These are phyloP conservation scores for Bufotes viridis DNA, from an alignment of 2,797 vertebrate genomes.

Conservation along the genomic window DNA sequence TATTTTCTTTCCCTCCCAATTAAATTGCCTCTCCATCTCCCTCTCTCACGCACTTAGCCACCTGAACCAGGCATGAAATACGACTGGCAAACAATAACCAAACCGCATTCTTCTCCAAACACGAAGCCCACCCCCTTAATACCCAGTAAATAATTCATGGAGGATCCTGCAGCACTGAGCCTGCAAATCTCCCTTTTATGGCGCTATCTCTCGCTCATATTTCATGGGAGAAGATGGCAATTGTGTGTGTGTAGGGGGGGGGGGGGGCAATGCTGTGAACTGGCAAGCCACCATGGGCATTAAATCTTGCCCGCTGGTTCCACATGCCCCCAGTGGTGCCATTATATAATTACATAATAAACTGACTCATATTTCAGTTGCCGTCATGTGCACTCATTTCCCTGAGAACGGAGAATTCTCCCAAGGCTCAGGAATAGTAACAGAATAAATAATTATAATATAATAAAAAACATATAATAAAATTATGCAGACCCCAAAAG, in stretches of 20 bases:
- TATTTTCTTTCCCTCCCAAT: background rate
- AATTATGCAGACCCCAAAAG: background rate
- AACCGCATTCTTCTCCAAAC: conserved; percentile 29
- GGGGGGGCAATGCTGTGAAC: background rate
- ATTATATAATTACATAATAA: conserved; percentile 52
- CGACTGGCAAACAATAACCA: conserved; percentile 38
- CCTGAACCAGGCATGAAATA: conserved; percentile 55
- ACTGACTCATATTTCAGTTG: conserved; percentile 1
- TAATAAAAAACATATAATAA: too few relatives aligned
- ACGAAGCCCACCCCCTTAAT: conserved; percentile 48
- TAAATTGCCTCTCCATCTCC: conserved; percentile 63
- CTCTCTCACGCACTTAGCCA: conserved; percentile 53
- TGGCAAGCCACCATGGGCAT: conserved; percentile 28
- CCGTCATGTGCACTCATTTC: background rate
- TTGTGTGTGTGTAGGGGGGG: background rate
- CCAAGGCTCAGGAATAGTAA: background rate
- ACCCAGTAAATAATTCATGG: conserved; percentile 58
- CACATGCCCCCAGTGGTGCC: conserved; percentile 31
- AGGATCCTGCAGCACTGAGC: conserved; percentile 29
- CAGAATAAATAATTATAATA: background rate
- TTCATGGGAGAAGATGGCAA: conserved; percentile 26
- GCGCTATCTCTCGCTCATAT: conserved; percentile 23
- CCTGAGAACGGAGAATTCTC: background rate
- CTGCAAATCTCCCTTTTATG: conserved; percentile 44
- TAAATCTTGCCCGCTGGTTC: conserved; percentile 29